Conservation (phyloP, 2,888 invertebrate genomes). For the Crepidodera aurea region DNA sequence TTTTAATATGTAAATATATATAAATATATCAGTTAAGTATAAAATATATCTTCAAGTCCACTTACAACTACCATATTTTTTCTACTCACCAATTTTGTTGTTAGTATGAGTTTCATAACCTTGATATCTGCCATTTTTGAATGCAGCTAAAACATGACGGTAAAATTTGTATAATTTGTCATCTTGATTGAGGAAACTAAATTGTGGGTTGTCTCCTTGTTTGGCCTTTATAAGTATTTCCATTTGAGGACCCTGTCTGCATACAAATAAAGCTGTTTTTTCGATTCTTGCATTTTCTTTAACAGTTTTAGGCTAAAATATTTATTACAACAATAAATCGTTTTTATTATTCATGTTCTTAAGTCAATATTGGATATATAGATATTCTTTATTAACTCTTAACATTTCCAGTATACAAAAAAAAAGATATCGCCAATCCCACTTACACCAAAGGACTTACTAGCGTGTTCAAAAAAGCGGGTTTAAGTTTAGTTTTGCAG, state of each 20-base stretch:
- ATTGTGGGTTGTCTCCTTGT: constrained; percentile 92
- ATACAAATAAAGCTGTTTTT: constrained; percentile 90
- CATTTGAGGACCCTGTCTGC: constrained; percentile 94
- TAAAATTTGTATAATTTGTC: constrained; percentile 89
- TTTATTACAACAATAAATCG: neutral
- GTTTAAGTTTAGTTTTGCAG: too few species aligned
- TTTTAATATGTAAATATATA: too few species aligned
- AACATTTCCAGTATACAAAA: too few species aligned
- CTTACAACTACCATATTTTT: neutral
- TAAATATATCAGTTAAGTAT: too few species aligned
- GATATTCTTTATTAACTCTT: too few species aligned
- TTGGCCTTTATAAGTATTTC: constrained; percentile 98
- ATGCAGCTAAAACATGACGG: constrained; percentile 75
- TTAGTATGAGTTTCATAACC: constrained; percentile 62
- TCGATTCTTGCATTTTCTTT: constrained; percentile 95
- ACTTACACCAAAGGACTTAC: too few species aligned
- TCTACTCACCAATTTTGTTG: constrained; percentile 56
- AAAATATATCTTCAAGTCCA: neutral
- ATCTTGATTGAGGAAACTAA: constrained; percentile 90
- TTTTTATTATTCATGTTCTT: too few species aligned
- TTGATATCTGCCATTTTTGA: constrained; percentile 72
- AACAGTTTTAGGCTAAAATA: constrained; percentile 80
- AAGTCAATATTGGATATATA: too few species aligned
- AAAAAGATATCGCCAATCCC: too few species aligned
- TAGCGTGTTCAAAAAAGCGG: too few species aligned